Base-by-base conservation (phyloP, 2,113 vertebrate genomes). In the Proteles cristata region DNA sequence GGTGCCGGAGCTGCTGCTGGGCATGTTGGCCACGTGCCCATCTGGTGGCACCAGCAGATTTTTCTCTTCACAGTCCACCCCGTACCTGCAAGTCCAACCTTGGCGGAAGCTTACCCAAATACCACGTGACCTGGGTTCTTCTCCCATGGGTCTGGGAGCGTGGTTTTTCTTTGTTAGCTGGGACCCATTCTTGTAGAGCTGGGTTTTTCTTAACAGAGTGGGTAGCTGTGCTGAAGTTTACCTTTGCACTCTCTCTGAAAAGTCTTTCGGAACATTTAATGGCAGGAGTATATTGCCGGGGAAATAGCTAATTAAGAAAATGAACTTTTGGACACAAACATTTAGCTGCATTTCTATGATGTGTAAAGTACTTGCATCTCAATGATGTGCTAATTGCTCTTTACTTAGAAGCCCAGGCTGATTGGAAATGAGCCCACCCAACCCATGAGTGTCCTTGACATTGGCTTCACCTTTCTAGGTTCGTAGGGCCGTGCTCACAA, bases 291-390 rank as follows among this genome's bases (percentile, higher is more conserved):
- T 43, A 71, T 31, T 93, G 45, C 31, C 48, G 73, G 45, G 66
- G 39, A 93, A 81, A 63, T 94, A 63, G 66, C 77, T 93, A 45
- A 96, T 76, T 89, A 82, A 61, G 96, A 85, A 95, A 94, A 71
- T 65, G 86, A 69, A 96, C 77, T 68, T 94, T 89, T 58, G 23
- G 71, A 93, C 21, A n/a, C 11, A 93, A 73, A 63, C 26, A 83
- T 48, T 85, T 82, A 66, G 39, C 76, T 16, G n/a, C 21, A 58
- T 84, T 93, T 90, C 23, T 80, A 68, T 65, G 77, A 74, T 63
- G 45, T 48, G 33, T 73, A 81, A 79, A 55, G 48, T 83, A 63
- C 74, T 82, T 23, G 25, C 83, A 69, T 87, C 58, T 73, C 35
- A 7, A 2, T 35, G 53, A 68, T 69, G 25, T 33, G 66, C 45